phyloP scores from a whole-genome alignment of 2,113 vertebrate genomes.

The Cyanistes caeruleus region DNA sequence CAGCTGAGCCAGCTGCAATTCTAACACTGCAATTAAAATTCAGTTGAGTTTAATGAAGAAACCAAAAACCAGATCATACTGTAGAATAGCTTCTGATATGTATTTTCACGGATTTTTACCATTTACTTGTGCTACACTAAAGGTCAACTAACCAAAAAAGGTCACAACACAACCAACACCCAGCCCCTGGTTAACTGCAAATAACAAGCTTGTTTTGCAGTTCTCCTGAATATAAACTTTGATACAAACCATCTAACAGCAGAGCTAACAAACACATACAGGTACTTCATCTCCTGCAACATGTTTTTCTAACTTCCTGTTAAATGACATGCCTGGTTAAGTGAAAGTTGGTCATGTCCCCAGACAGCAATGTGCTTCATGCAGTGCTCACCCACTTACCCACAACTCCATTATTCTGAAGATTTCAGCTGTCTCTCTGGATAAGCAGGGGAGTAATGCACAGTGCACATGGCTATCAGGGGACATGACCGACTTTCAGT shows the following conservation, averaged over 20 bases:
- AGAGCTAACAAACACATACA: neutral
- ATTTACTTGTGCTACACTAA: neutral
- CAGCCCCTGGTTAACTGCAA: neutral
- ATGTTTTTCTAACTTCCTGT: constrained; percentile 1
- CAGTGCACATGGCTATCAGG: constrained; percentile 27
- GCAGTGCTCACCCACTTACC: constrained; percentile 59
- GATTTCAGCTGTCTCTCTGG: constrained; percentile 20
- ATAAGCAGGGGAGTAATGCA: constrained; percentile 45
- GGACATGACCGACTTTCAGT: constrained; percentile 56
- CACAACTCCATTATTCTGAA: constrained; percentile 59
- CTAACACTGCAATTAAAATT: neutral
- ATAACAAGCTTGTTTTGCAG: neutral
- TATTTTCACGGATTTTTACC: neutral
- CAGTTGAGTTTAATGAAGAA: neutral
- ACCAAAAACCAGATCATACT: neutral
- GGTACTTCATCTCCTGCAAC: neutral
- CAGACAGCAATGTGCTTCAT: constrained; percentile 30
- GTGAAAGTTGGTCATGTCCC: constrained; percentile 67
- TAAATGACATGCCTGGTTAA: constrained; percentile 22
- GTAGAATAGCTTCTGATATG: neutral
- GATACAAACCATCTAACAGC: constrained; percentile 17
- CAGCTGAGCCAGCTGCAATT: neutral
- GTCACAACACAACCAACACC: neutral
- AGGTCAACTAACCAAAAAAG: neutral
- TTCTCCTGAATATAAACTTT: neutral